phyloP scores from a whole-genome alignment of 2,797 vertebrate genomes.

The Phalanger gymnotis region DNA sequence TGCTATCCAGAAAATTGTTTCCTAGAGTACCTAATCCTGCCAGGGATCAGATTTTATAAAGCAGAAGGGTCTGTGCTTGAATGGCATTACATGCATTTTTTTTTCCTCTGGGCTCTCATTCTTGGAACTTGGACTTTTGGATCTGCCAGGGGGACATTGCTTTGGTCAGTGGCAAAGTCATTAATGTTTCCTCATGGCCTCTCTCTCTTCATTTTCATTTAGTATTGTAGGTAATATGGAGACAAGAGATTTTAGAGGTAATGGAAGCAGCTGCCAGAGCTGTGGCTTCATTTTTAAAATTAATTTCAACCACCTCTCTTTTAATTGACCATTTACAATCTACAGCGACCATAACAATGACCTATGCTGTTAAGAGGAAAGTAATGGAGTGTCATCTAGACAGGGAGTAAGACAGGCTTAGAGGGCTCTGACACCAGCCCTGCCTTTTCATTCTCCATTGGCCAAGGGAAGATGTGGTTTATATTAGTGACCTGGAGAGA shows the following conservation, averaged over 20 bases:
- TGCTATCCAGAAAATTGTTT: neutral
- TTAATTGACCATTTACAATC: slow-evolving; percentile 78
- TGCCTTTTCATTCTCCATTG: slow-evolving; percentile 50
- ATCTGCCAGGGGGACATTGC: neutral
- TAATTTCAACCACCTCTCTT: slow-evolving; percentile 55
- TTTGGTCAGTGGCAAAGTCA: slow-evolving; percentile 50
- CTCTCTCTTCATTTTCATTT: neutral
- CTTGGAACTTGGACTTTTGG: slow-evolving; percentile 25
- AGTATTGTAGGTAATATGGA: neutral
- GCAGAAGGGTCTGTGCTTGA: slow-evolving; percentile 16
- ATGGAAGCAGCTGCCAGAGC: neutral
- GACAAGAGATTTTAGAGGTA: slow-evolving; percentile 20
- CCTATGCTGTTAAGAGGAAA: slow-evolving; percentile 75
- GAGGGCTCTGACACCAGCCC: slow-evolving; percentile 70
- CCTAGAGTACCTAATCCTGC: neutral
- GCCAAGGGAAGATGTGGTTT: slow-evolving; percentile 87
- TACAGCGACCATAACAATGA: slow-evolving; percentile 71
- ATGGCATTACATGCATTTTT: slow-evolving; percentile 9
- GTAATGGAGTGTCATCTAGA: slow-evolving; percentile 74
- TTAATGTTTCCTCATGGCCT: slow-evolving; percentile 3
- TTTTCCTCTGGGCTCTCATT: slow-evolving; percentile 10
- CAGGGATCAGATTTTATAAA: neutral
- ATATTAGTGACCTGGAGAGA: slow-evolving; percentile 88
- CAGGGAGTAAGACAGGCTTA: slow-evolving; percentile 77
- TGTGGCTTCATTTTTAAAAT: slow-evolving; percentile 61